Percentiles rank a stretch among this genome's conserved stretches.
Evolutionary conservation across 2,113 vertebrate genomes (phyloP).

Genomic region (Melanotaenia duboulayi): DNA sequence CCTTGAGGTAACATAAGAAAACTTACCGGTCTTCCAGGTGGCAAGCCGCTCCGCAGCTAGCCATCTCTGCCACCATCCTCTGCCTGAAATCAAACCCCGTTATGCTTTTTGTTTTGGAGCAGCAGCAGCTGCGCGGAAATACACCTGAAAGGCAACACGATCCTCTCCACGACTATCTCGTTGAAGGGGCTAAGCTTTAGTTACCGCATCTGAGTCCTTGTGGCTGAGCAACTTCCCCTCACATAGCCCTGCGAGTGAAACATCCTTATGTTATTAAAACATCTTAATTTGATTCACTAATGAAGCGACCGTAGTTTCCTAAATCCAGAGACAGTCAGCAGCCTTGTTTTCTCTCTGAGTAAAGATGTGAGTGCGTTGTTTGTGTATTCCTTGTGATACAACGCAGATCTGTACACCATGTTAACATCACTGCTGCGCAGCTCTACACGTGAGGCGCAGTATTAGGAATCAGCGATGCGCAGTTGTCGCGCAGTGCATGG

Average conservation of each 20-base stretch:
- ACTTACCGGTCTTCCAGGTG: conserved; percentile 69
- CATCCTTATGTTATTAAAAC: background rate
- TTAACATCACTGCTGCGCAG: rapidly evolving
- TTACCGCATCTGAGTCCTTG: background rate
- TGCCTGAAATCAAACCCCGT: background rate
- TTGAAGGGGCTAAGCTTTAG: background rate
- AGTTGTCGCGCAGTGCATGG: conserved; percentile 4
- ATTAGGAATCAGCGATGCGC: conserved; percentile 18
- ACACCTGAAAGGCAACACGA: conserved; percentile 24
- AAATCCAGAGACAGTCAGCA: background rate
- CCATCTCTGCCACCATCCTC: conserved; percentile 74
- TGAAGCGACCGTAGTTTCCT: background rate
- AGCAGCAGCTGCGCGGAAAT: conserved; percentile 33
- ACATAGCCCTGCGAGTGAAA: background rate
- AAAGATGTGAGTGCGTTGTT: background rate
- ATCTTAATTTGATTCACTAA: background rate
- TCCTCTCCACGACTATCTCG: background rate
- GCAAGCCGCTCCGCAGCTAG: conserved; percentile 46
- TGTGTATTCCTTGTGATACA: background rate
- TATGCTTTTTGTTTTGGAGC: background rate
- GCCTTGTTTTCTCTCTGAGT: background rate
- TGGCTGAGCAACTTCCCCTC: conserved; percentile 4
- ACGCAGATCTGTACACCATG: conserved; percentile 14
- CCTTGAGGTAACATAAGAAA: rapidly evolving
- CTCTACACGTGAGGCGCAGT: rapidly evolving